Base-by-base conservation (phyloP, 2,113 vertebrate genomes). In the Cyanocitta stelleri region DNA sequence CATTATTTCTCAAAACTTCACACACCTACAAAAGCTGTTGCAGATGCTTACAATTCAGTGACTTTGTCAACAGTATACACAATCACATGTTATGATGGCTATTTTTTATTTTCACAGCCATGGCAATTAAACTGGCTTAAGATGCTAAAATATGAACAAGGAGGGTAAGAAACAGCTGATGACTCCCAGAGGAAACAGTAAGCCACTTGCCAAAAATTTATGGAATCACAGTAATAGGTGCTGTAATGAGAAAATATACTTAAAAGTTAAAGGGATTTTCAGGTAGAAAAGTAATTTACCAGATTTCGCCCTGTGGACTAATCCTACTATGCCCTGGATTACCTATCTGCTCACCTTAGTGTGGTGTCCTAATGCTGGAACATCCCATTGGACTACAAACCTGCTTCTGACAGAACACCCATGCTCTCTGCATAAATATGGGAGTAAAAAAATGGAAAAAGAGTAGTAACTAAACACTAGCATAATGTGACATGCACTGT, bases 221-320 rank as follows among this genome's bases (percentile, higher is more conserved):
- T 19, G 26, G 85, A 71, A 94, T 67, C 46, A 83, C 32, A 85
- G 30, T 76, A 91, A 77, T 48, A 84, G 46, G 44, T 78, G 27
- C 30, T 78, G 22, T 80, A 88, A 91, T 78, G 74, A 87, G 92
- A 92, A 88, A 84, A 90, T 13, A 55, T 8, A 89, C 90, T 95
- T 81, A 93, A 24, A 64, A 77, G 59, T 80, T 93, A 90, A 93
- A 93, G 83, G 74, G 85, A 82, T 93, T 94, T 93, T 75, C 86
- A 89, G 59, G 69, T 68, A 84, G 83, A 61, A 90, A 93, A 86
- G 87, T 81, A 95, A 94, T 46, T 86, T 44, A 81, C 29, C 56
- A 72, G 92, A 96, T 89, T 96, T 90, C 61, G 72, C 48, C 39
- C 44, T 67, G 51, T 33, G 86, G 52, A 26, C 64, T 96, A 97